Conservation (phyloP, 2,888 invertebrate genomes). For the Craniophora ligustri region DNA sequence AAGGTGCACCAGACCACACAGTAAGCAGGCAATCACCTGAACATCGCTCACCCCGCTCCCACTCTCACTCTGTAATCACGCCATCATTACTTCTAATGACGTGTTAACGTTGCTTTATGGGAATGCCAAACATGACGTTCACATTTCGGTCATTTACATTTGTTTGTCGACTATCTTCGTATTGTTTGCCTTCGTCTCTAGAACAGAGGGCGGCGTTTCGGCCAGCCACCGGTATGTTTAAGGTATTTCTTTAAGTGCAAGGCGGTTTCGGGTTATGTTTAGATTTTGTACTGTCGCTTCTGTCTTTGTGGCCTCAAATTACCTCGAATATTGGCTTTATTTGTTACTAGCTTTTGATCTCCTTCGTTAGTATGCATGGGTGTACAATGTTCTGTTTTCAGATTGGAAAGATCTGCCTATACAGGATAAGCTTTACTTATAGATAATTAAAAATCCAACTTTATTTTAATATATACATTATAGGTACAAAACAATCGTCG, state of each 20-base stretch:
- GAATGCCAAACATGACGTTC: slow-evolving; percentile 89
- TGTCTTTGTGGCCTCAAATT: slow-evolving; percentile 63
- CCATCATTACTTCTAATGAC: slow-evolving; percentile 89
- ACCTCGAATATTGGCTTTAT: slow-evolving; percentile 46
- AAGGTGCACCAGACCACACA: slow-evolving; percentile 84
- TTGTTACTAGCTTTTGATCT: slow-evolving; percentile 20
- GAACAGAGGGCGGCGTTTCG: slow-evolving; percentile 87
- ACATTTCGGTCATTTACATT: slow-evolving; percentile 88
- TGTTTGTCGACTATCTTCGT: slow-evolving; percentile 86
- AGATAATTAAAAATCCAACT: too few species aligned
- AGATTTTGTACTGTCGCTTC: slow-evolving; percentile 67
- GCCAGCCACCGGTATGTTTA: slow-evolving; percentile 80
- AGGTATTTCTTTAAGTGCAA: slow-evolving; percentile 77
- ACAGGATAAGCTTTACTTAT: too few species aligned
- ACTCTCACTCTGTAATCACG: slow-evolving; percentile 83
- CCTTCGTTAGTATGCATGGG: slow-evolving; percentile 8
- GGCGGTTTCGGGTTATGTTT: slow-evolving; percentile 78
- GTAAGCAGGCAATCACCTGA: slow-evolving; percentile 82
- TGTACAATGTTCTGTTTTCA: slow-evolving; percentile 22
- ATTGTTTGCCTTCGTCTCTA: slow-evolving; percentile 86
- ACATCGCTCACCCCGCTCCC: slow-evolving; percentile 79
- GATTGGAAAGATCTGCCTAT: neutral
- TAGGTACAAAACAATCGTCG: too few species aligned
- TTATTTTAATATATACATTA: too few species aligned
- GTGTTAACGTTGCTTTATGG: slow-evolving; percentile 89